Base-by-base conservation (phyloP, 35 echinoderm and acorn worm genomes). In the Ophioderma brevispina region DNA sequence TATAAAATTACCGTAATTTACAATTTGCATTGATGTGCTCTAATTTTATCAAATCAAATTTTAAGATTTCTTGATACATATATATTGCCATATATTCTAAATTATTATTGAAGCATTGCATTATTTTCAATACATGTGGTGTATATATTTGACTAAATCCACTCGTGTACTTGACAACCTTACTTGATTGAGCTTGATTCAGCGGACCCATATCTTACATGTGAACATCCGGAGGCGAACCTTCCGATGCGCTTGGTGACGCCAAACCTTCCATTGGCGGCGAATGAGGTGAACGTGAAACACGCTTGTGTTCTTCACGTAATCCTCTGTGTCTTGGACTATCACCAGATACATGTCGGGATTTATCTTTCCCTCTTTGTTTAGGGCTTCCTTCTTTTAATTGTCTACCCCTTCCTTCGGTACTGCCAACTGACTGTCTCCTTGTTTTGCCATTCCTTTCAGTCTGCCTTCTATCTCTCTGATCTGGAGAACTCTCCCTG, bases 161-260 rank as follows among this genome's bases (percentile, higher is more conserved):
- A 70, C 17, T 25, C n/a, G 59, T 70, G 59, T 70, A 70, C 59
- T 18, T 25, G 59, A 25, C n/a, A 30, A 70, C 59, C 59, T 70
- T 70, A 70, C 59, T 70, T 70, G 59, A 70, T 70, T 70, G 59
- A 70, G 59, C n/a, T 25, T 70, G 59, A 70, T 30, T 70, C 59
- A 70, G 59, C 59, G 4, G 59, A 70, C 59, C 59, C 59, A 70
- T 70, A 70, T 70, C 59, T 70, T 70, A 70, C 59, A 70, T 70
- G 59, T 70, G 59, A 13, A 25, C n/a, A 30, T 70, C 59, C 28
- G 15, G 17, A 18, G 4, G 4, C 10, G n/a, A 2, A 15, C 59
- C 28, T 3, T 25, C 28, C 3, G 59, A 13, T 8, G 59, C 15
- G 59, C 10, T 70, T 46, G 41, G 41, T 17, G 41, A 46, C 17